Percentiles rank a stretch among this genome's conserved stretches.
These are phyloP conservation scores for Argyrosomus regius DNA, from an alignment of 2,797 vertebrate genomes.

Conservation along the genomic window DNA sequence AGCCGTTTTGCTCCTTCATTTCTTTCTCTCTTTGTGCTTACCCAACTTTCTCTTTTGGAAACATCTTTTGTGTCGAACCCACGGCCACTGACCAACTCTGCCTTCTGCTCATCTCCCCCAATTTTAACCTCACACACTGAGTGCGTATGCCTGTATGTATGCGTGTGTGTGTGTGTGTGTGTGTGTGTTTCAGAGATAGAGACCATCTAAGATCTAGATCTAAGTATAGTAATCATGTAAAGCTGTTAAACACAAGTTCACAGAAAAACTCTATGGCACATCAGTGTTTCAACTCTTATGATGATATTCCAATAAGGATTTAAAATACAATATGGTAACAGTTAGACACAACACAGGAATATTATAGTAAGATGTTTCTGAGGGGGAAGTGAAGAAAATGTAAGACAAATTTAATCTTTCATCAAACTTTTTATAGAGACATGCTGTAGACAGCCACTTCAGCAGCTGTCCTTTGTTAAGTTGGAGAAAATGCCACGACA, in stretches of 20 bases:
- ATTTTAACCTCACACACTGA: conserved; percentile 70
- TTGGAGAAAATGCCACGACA: not conserved
- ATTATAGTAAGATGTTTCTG: not conserved
- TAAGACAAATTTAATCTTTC: not conserved
- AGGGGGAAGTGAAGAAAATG: not conserved
- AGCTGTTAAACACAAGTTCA: not conserved
- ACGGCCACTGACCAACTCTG: conserved; percentile 66
- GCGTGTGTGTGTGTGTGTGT: not conserved
- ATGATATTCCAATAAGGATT: no score
- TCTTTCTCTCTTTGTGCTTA: conserved; percentile 85
- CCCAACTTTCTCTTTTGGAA: conserved; percentile 81
- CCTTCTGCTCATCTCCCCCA: conserved; percentile 84
- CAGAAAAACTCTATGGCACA: not conserved
- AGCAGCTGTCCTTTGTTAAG: not conserved
- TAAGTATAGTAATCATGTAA: not conserved
- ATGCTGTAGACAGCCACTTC: no score
- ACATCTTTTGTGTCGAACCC: conserved; percentile 81
- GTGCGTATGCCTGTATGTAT: not conserved
- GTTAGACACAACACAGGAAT: not conserved
- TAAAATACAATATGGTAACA: not conserved
- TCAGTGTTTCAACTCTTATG: no score
- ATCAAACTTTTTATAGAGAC: not conserved
- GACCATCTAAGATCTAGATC: not conserved
- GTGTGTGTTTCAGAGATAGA: conserved; percentile 18
- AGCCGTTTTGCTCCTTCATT: conserved; percentile 82